A percentile compares a stretch with the other conserved stretches of the same genome.
Evolutionary conservation across 2,888 invertebrate genomes (phyloP).

Genomic region (Acrobasis repandana): DNA sequence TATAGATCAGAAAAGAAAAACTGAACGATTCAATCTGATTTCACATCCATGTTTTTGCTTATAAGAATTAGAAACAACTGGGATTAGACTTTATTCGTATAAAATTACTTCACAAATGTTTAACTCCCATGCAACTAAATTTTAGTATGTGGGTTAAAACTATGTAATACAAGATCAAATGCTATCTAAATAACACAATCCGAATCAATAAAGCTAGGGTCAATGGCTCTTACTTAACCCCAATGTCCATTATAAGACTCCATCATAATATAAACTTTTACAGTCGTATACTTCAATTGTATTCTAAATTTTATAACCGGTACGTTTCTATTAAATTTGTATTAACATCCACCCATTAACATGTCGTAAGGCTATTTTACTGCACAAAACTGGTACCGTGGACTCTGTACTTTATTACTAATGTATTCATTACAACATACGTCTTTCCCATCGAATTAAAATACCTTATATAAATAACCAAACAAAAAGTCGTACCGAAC

Average conservation of each 20-base stretch:
- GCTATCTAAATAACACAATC: constrained; percentile 15
- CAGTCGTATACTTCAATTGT: constrained; percentile 27
- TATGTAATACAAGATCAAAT: not conserved
- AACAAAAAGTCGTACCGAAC: constrained; percentile 59
- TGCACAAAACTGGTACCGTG: constrained; percentile 61
- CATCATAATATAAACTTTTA: constrained; percentile 16
- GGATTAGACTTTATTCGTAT: not conserved
- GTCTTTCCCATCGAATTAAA: constrained; percentile 77
- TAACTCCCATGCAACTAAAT: not conserved
- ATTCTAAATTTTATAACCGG: constrained; percentile 39
- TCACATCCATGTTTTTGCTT: too few species aligned
- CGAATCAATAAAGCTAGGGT: constrained; percentile 2
- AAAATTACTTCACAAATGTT: not conserved
- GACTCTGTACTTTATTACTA: constrained; percentile 66
- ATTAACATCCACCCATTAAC: constrained; percentile 65
- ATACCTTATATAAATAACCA: constrained; percentile 71
- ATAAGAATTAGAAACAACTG: too few species aligned
- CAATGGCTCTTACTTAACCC: not conserved
- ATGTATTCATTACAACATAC: constrained; percentile 77
- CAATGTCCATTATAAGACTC: constrained; percentile 7
- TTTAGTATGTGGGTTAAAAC: not conserved
- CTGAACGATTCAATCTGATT: too few species aligned
- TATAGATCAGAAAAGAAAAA: too few species aligned
- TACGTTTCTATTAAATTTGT: constrained; percentile 54
- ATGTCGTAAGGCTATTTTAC: constrained; percentile 65